Percentiles rank a stretch among this genome's conserved stretches.
Conservation (phyloP, 1,140 invertebrate species). For the Penaeus vannamei region DNA sequence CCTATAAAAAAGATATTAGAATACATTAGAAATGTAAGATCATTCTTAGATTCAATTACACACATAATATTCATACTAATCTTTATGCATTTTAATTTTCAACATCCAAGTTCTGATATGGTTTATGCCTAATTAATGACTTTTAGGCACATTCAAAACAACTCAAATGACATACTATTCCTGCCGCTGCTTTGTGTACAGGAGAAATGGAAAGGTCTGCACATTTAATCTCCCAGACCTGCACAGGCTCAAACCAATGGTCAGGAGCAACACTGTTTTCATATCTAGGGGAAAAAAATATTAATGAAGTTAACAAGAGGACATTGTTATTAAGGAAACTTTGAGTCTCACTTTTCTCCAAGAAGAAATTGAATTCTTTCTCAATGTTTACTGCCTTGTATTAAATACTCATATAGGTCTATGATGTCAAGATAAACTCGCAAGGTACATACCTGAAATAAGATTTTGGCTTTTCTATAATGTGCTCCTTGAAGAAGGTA, state of each 20-base stretch:
- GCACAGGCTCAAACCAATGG: constrained; percentile 93
- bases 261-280: constrained; percentile 83
- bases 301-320: not conserved
- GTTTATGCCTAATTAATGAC: too few relatives aligned
- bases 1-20: constrained; percentile 1
- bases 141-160: too few relatives aligned
- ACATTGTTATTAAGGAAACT: too few relatives aligned
- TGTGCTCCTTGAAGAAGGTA: constrained; percentile 81
- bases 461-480: constrained; percentile 82
- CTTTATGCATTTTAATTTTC: not conserved
- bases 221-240: constrained; percentile 98
- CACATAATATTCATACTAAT: not conserved
- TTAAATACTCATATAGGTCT: not conserved
- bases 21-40: not conserved
- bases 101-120: too few relatives aligned
- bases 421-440: too few relatives aligned
- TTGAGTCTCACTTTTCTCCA: too few relatives aligned
- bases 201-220: constrained; percentile 98
- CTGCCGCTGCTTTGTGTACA: constrained; percentile 90
- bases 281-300: constrained; percentile 47
- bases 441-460: constrained; percentile 86
- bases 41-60: not conserved
- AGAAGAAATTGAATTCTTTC: too few relatives aligned
- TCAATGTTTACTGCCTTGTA: constrained; percentile 63
- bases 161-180: constrained; percentile 78